phyloP scores from a whole-genome alignment of 2,888 invertebrate genomes.

The Caenorhabditis sinica region DNA sequence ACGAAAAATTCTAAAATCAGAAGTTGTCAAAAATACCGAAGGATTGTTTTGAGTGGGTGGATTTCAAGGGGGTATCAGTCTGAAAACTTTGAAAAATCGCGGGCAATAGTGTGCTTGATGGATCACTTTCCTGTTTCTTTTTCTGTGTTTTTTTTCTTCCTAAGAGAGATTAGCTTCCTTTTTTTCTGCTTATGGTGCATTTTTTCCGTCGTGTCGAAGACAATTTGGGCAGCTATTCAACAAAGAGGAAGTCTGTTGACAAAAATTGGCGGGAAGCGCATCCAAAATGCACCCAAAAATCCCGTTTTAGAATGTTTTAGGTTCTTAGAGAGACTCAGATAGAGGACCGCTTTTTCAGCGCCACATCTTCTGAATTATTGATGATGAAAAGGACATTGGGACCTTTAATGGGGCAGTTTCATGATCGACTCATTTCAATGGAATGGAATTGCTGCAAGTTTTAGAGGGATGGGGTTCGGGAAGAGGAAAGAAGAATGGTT shows the following conservation, averaged over 20 bases:
- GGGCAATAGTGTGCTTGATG: conserved; percentile 29
- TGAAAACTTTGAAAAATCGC: conserved; percentile 36
- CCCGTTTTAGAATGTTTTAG: conserved; percentile 43
- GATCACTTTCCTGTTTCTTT: conserved; percentile 43
- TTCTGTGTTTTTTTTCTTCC: conserved; percentile 21
- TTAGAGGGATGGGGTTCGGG: background rate
- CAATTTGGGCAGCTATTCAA: conserved; percentile 38
- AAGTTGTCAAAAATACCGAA: conserved; percentile 1
- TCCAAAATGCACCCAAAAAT: conserved; percentile 47
- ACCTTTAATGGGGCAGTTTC: conserved; percentile 28
- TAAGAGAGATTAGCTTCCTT: conserved; percentile 20
- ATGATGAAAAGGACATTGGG: conserved; percentile 35
- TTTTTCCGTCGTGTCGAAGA: conserved; percentile 9
- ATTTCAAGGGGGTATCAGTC: conserved; percentile 13
- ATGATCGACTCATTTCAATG: conserved; percentile 24
- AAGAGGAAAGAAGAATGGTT: background rate
- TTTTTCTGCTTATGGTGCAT: conserved; percentile 26
- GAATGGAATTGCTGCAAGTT: conserved; percentile 11
- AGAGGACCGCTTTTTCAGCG: conserved; percentile 26
- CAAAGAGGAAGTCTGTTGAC: conserved; percentile 38
- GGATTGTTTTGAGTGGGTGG: conserved; percentile 11
- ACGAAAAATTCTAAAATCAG: background rate
- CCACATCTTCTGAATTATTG: conserved; percentile 30
- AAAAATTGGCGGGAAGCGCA: conserved; percentile 15
- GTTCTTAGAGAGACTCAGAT: background rate